A percentile compares a stretch with the other conserved stretches of the same genome.
These are phyloP conservation scores for Ellobius talpinus DNA, from an alignment of 2,113 vertebrate genomes.

Conservation along the genomic window DNA sequence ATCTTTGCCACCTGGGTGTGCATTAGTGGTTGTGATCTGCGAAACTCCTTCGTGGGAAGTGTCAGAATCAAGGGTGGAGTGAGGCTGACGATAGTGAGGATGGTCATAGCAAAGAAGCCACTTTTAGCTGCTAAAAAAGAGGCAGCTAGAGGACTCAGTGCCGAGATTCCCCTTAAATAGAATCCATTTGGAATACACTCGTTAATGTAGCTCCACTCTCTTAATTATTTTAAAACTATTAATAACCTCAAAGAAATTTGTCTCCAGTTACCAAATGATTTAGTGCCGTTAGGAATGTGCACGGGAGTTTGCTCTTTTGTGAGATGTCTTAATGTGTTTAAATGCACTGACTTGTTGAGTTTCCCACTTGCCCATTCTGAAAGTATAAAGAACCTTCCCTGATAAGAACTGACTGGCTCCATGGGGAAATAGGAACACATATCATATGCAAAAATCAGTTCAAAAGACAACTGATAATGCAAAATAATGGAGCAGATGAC, in stretches of 20 bases:
- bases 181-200: not conserved
- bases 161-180: not conserved
- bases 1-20: no score
- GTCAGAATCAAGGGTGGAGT: no score
- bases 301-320: not conserved
- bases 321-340: not conserved
- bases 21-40: not conserved
- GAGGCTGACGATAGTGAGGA: not conserved
- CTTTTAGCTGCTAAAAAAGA: not conserved
- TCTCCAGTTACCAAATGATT: not conserved
- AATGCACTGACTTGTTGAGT: no score
- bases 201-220: not conserved
- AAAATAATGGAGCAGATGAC: not conserved
- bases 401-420: not conserved
- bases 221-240: slow-evolving; percentile 39
- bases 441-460: not conserved
- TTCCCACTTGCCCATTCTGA: not conserved
- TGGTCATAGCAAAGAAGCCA: not conserved
- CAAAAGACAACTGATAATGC: not conserved
- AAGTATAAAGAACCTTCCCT: not conserved
- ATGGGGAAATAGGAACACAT: not conserved
- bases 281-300: not conserved
- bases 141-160: not conserved
- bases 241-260: slow-evolving; percentile 13
- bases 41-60: not conserved